A percentile compares a stretch with the other conserved stretches of the same genome.
Evolutionary conservation across 2,888 invertebrate species (phyloP).

Genomic region (Orthosia gothica): DNA sequence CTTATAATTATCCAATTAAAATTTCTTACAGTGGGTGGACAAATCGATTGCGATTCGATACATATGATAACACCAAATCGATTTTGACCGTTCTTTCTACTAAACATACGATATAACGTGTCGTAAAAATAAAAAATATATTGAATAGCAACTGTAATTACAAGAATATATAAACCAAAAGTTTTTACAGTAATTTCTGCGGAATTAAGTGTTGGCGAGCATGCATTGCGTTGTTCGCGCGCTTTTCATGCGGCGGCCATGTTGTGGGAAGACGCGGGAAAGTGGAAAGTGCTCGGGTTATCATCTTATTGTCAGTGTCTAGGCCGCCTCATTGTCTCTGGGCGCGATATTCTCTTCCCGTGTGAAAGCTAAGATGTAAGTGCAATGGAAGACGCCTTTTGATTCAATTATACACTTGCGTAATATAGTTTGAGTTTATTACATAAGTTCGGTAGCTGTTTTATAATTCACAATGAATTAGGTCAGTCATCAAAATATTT

Average conservation of each 20-base stretch:
- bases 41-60: conserved; percentile 38
- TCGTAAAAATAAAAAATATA: conserved; percentile 10
- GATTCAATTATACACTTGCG: conserved; percentile 49
- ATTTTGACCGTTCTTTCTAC: conserved; percentile 28
- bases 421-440: conserved; percentile 51
- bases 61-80: conserved; percentile 22
- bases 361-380: conserved; percentile 78
- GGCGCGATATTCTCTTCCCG: conserved; percentile 76
- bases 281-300: conserved; percentile 87
- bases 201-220: conserved; percentile 25
- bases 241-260: conserved; percentile 77
- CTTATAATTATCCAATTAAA: conserved; percentile 28
- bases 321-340: conserved; percentile 82
- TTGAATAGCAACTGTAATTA: background rate
- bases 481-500: conserved; percentile 4
- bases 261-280: conserved; percentile 86
- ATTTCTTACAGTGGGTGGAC: conserved; percentile 14
- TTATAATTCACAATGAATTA: conserved; percentile 23
- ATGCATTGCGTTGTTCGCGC: conserved; percentile 58
- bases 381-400: conserved; percentile 59
- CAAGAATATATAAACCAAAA: conserved; percentile 4
- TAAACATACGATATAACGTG: background rate
- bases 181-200: conserved; percentile 32
- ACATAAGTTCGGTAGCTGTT: conserved; percentile 25
- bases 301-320: conserved; percentile 86